phyloP scores from a whole-genome alignment of 2,888 invertebrate species.

The Coleophora deauratella region DNA sequence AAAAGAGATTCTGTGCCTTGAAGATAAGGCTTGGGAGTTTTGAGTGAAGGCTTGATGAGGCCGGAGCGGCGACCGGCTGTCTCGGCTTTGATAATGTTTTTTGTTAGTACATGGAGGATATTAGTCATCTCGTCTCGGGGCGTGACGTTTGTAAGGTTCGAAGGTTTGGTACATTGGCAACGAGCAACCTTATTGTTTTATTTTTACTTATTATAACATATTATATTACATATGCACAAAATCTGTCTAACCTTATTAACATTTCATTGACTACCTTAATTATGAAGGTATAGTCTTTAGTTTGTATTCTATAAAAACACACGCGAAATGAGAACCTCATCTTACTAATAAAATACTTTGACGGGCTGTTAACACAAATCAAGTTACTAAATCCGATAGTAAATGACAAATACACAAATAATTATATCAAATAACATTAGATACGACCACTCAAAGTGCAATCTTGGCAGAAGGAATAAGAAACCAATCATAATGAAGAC shows the following conservation, averaged over 20 bases:
- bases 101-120: constrained; percentile 29
- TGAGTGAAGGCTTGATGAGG: constrained; percentile 10
- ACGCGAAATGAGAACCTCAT: too few species aligned
- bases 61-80: constrained; percentile 55
- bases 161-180: constrained; percentile 22
- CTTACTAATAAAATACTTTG: too few species aligned
- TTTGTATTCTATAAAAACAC: too few species aligned
- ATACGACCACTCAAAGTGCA: not conserved
- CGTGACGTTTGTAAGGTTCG: constrained; percentile 29
- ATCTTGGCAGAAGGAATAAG: not conserved
- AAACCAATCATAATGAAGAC: not conserved
- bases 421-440: not conserved
- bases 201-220: too few species aligned
- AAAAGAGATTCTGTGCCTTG: constrained; percentile 8
- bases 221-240: too few species aligned
- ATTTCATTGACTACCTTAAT: too few species aligned
- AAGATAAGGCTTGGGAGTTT: constrained; percentile 23
- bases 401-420: too few species aligned
- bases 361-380: too few species aligned
- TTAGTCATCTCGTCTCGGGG: constrained; percentile 38
- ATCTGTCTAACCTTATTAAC: too few species aligned
- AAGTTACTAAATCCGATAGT: too few species aligned
- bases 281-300: too few species aligned
- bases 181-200: too few species aligned
- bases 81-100: constrained; percentile 58